phyloP scores from a whole-genome alignment of 2,888 invertebrate genomes.

The Furcula furcula region DNA sequence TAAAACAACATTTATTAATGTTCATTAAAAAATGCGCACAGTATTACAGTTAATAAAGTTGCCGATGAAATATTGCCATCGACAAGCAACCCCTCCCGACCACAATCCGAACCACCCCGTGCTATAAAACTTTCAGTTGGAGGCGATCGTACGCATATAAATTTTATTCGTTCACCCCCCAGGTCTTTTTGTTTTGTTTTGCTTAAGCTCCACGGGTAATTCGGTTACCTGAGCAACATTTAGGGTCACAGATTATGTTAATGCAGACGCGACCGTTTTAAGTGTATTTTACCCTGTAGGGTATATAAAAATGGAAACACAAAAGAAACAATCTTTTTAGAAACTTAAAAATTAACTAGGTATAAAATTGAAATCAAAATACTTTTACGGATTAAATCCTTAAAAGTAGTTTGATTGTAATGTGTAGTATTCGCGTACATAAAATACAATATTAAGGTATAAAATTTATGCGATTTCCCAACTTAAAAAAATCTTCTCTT shows the following conservation, averaged over 20 bases:
- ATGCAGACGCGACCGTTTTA: neutral
- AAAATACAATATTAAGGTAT: too few relatives aligned
- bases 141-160: slow-evolving; percentile 54
- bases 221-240: slow-evolving; percentile 55
- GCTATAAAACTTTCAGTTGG: slow-evolving; percentile 66
- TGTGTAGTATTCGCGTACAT: too few relatives aligned
- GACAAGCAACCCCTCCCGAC: slow-evolving; percentile 22
- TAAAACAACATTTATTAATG: too few relatives aligned
- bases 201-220: slow-evolving; percentile 46
- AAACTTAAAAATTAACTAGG: too few relatives aligned
- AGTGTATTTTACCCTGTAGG: slow-evolving; percentile 10
- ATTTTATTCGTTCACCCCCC: slow-evolving; percentile 51
- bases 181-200: slow-evolving; percentile 51
- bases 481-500: too few relatives aligned
- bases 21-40: slow-evolving; percentile 59
- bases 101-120: slow-evolving; percentile 25
- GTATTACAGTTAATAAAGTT: slow-evolving; percentile 68
- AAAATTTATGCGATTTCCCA: too few relatives aligned
- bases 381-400: too few relatives aligned
- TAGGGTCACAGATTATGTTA: slow-evolving; percentile 25
- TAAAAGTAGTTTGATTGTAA: too few relatives aligned
- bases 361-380: too few relatives aligned
- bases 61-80: slow-evolving; percentile 67
- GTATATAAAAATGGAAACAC: slow-evolving; percentile 6
- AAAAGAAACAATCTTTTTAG: too few relatives aligned